A percentile compares a stretch with the other conserved stretches of the same genome.
These are phyloP conservation scores for Antrozous pallidus DNA, from an alignment of 2,797 vertebrate species.

Conservation along the genomic window DNA sequence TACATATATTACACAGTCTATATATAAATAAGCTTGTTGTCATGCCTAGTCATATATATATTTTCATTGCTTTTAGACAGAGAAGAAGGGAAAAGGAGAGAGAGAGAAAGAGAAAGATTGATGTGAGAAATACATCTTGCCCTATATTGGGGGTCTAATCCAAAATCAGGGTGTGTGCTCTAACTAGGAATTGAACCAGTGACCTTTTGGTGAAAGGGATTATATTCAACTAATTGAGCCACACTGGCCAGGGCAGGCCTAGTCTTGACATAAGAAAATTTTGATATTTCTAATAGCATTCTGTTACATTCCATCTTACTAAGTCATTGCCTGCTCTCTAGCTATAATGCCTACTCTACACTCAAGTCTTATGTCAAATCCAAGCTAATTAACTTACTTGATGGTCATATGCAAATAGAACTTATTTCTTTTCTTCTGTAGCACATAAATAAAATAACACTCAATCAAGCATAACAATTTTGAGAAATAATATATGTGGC, in stretches of 20 bases:
- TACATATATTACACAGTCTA: background rate
- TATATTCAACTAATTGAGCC: too few species aligned
- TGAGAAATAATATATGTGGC: background rate
- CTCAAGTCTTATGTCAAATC: background rate
- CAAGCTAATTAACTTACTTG: background rate
- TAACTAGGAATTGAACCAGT: too few species aligned
- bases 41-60: background rate
- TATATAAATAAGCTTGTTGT: background rate
- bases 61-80: too few species aligned
- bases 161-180: too few species aligned
- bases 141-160: too few species aligned
- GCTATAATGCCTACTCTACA: background rate
- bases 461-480: background rate
- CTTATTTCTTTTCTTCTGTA: background rate
- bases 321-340: rapidly evolving
- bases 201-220: too few species aligned
- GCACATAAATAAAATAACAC: background rate
- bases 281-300: background rate
- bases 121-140: too few species aligned
- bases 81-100: too few species aligned
- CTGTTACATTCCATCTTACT: background rate
- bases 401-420: background rate
- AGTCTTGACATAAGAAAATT: background rate
- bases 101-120: too few species aligned
- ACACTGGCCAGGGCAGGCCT: background rate